Base-by-base conservation (phyloP, 2,797 vertebrate genomes). In the Kryptolebias ocellatus region DNA sequence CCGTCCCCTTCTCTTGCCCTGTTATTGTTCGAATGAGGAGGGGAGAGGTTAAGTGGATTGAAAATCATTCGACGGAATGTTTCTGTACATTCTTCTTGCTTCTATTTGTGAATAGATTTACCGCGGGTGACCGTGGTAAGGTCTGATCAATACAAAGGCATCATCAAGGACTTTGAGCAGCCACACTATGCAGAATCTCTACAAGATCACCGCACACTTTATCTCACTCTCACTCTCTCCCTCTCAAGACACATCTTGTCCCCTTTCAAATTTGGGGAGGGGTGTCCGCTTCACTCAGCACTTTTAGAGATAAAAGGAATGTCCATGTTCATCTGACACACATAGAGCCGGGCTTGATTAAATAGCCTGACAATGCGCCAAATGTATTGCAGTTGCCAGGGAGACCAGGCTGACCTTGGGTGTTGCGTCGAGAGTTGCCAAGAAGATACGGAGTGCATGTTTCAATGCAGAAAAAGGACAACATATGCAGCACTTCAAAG, bases 381-480 rank as follows among this genome's bases (percentile, higher is more conserved):
- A 90, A 90, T 84, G 72, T 72, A 79, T 89, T 72, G 63, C 79
- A 83, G 91, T 93, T 92, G 88, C 91, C 88, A 90, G 72, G 90
- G 92, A 89, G 88, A 92, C 90, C 66, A 83, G 74, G 68, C 86
- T 90, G 92, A 94, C 93, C 92, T 93, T 92, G 89, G 82, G 67
- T 70, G 76, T 74, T 83, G 79, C 64, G 18, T 85, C 70, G 79
- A 84, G 84, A 87, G 83, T 86, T 83, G 78, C 82, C 85, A 86
- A 80, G 83, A 86, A 85, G 81, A 79, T 75, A 67, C 69, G 58
- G 61, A 80, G 70, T 74, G 63, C 69, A 55, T 31, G 39, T 71
- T 84, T 56, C 18, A 55, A 46, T 0, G 28, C 77, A 59, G 54
- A 54, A 70, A 24, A 79, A 78, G 81, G 83, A 87, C 81, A 83